A percentile compares a stretch with the other conserved stretches of the same genome.
These are phyloP conservation scores for Oscheius sp. DNA, from an alignment of 2,888 invertebrate species.

Conservation along the genomic window DNA sequence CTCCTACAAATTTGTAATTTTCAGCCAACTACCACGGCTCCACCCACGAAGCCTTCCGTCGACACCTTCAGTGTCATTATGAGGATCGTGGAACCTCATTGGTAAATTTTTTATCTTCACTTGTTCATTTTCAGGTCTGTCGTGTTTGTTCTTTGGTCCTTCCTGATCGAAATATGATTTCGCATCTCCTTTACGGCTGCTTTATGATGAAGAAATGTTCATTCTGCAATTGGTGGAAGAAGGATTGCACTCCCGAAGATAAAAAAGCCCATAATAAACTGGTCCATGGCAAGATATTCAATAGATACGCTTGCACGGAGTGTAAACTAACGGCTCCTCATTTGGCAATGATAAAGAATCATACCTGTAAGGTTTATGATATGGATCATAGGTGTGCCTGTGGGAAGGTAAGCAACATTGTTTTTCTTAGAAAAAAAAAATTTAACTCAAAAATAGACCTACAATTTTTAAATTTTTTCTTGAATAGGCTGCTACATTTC, in stretches of 20 bases:
- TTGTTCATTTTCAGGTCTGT: not conserved
- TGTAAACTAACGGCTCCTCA: not conserved
- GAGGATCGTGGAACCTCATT: not conserved
- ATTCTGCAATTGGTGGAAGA: not conserved
- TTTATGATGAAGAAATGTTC: not conserved
- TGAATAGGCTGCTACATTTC: too few species aligned
- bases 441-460: too few species aligned
- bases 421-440: not conserved
- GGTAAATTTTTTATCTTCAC: too few species aligned
- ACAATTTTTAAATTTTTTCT: too few species aligned
- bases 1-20: not conserved
- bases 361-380: conserved; percentile 8
- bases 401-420: not conserved
- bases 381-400: conserved; percentile 13
- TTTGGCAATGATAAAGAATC: not conserved
- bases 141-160: not conserved
- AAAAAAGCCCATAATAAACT: not conserved
- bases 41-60: conserved; percentile 3
- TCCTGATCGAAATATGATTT: not conserved
- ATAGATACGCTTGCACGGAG: conserved; percentile 5
- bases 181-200: conserved; percentile 13
- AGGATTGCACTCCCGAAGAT: not conserved
- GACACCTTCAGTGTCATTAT: conserved; percentile 8
- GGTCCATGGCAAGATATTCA: not conserved
- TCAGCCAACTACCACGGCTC: not conserved